Evolutionary conservation across 2,113 vertebrate species (phyloP).

Genomic region (Daboia siamensis): DNA sequence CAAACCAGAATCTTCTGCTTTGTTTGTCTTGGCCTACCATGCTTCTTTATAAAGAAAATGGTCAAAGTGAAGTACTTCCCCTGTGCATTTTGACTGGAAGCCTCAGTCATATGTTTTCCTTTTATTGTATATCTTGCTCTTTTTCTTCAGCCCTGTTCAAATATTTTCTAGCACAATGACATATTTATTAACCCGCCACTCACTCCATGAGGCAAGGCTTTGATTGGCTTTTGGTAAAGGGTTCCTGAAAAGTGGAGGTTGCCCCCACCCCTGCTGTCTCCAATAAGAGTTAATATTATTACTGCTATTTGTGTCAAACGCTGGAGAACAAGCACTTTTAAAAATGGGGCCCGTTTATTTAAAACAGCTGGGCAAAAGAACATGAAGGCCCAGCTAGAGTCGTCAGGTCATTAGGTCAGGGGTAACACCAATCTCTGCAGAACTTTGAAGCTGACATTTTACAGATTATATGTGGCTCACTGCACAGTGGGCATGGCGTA

Average conservation of each 20-base stretch:
- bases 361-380: slow-evolving; percentile 89
- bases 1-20: slow-evolving; percentile 74
- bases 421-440: slow-evolving; percentile 86
- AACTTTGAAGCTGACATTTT: slow-evolving; percentile 93
- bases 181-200: slow-evolving; percentile 78
- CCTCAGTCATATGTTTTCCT: slow-evolving; percentile 76
- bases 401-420: slow-evolving; percentile 81
- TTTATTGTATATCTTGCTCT: slow-evolving; percentile 75
- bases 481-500: slow-evolving; percentile 79
- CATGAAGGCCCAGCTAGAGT: slow-evolving; percentile 78
- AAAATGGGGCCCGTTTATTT: slow-evolving; percentile 84
- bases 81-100: slow-evolving; percentile 83
- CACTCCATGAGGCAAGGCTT: slow-evolving; percentile 69
- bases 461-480: slow-evolving; percentile 84
- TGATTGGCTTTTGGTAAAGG: slow-evolving; percentile 70
- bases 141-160: slow-evolving; percentile 74
- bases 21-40: slow-evolving; percentile 77
- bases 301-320: slow-evolving; percentile 71
- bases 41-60: slow-evolving; percentile 78
- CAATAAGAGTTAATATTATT: slow-evolving; percentile 78
- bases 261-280: slow-evolving; percentile 60
- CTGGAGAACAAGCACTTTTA: slow-evolving; percentile 75
- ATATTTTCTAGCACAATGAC: slow-evolving; percentile 77
- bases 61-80: slow-evolving; percentile 82
- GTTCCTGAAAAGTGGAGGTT: slow-evolving; percentile 57